A percentile compares a stretch with the other conserved stretches of the same genome.
Conservation (phyloP, 2,113 vertebrate species). For the Microcebus jonahi region DNA sequence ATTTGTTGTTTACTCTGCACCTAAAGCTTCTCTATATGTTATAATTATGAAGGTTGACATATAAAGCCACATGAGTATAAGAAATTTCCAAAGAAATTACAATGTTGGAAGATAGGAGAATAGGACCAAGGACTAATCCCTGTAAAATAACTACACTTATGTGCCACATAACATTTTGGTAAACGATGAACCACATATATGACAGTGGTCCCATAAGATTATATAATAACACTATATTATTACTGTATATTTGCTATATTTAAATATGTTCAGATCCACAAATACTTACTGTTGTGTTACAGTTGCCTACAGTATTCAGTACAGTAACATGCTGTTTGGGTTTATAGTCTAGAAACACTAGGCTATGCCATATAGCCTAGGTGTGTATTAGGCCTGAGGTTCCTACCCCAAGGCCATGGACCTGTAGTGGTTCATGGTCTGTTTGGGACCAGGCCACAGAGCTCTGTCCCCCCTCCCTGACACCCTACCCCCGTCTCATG, state of each 20-base stretch:
- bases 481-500: too few species aligned
- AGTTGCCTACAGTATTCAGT: background rate
- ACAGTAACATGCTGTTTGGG: background rate
- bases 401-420: too few species aligned
- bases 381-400: background rate
- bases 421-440: too few species aligned
- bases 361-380: background rate
- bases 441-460: too few species aligned
- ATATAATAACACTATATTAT: background rate
- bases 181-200: background rate
- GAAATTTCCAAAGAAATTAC: background rate
- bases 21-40: background rate
- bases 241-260: background rate
- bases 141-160: background rate
- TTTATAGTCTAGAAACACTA: background rate
- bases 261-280: background rate
- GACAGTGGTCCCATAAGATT: background rate
- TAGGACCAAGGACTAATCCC: background rate
- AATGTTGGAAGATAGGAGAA: background rate
- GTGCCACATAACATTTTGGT: background rate
- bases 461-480: too few species aligned
- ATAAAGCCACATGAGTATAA: background rate
- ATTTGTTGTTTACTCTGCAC: background rate
- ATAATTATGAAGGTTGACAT: background rate
- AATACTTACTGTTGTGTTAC: background rate